A percentile compares a stretch with the other conserved stretches of the same genome.
Evolutionary conservation across 1,140 invertebrate species (phyloP).

Genomic region (Vanessa tameamea): DNA sequence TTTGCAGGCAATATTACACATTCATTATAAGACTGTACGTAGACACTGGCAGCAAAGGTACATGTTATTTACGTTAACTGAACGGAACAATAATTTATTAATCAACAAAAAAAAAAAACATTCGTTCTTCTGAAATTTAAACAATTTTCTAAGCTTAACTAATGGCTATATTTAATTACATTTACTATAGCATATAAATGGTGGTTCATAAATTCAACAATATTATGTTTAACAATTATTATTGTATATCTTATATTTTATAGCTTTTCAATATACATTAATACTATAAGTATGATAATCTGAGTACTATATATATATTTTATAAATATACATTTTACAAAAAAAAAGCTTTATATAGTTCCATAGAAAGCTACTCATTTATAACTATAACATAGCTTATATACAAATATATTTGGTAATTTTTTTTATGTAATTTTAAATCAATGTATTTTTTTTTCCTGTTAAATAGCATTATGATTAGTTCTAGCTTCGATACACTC

Average conservation of each 20-base stretch:
- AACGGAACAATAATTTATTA: constrained; percentile 34
- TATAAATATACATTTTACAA: constrained; percentile 35
- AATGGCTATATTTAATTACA: constrained; percentile 34
- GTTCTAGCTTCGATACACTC: background rate
- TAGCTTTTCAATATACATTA: constrained; percentile 38
- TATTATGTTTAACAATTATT: constrained; percentile 55
- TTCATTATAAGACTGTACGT: constrained; percentile 46
- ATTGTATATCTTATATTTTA: constrained; percentile 22
- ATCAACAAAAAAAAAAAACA: constrained; percentile 23
- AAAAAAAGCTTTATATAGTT: constrained; percentile 21
- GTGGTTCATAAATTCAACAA: constrained; percentile 58
- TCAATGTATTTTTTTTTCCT: background rate
- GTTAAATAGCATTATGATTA: background rate
- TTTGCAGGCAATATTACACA: constrained; percentile 49
- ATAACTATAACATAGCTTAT: constrained; percentile 9
- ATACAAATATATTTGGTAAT: constrained; percentile 13
- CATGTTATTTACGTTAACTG: constrained; percentile 26
- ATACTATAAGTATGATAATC: constrained; percentile 36
- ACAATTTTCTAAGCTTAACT: constrained; percentile 41
- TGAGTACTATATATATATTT: constrained; percentile 25
- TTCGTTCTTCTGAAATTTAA: constrained; percentile 30
- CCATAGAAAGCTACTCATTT: constrained; percentile 4
- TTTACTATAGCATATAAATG: constrained; percentile 43
- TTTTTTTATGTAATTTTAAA: background rate
- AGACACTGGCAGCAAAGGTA: constrained; percentile 42